phyloP scores from a whole-genome alignment of 2,888 invertebrate species.

The Tachina fera region DNA sequence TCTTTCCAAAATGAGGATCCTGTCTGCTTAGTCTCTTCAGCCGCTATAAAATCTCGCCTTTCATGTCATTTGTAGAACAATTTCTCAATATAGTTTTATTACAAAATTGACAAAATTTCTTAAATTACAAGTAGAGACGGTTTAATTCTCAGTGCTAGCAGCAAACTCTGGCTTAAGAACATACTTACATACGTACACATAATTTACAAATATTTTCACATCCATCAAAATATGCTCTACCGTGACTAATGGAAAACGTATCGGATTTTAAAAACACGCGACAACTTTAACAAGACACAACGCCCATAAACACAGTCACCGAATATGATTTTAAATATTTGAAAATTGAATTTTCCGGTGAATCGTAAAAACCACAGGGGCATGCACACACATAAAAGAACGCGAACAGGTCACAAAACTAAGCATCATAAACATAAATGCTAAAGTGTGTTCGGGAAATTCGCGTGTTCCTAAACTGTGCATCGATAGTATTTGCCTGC shows the following conservation, averaged over 20 bases:
- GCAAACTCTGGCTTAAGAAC: no score
- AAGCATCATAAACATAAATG: not conserved
- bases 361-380: conserved; percentile 73
- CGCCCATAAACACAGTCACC: conserved; percentile 30
- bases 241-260: conserved; percentile 65
- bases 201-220: conserved; percentile 1
- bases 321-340: conserved; percentile 49
- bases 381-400: conserved; percentile 34
- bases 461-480: conserved; percentile 44
- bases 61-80: no score
- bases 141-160: no score
- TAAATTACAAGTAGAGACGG: no score
- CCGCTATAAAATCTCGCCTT: no score
- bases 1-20: no score
- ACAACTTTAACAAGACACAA: conserved; percentile 57
- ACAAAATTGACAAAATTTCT: no score
- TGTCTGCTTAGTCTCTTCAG: no score
- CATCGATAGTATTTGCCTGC: not conserved
- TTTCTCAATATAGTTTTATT: no score
- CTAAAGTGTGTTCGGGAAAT: conserved; percentile 46
- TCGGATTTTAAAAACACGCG: conserved; percentile 73
- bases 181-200: not conserved
- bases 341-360: conserved; percentile 70
- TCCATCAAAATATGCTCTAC: not conserved
- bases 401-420: conserved; percentile 58